A percentile compares a stretch with the other conserved stretches of the same genome.
Evolutionary conservation across 2,888 invertebrate species (phyloP).

Genomic region (Leucophenga maculata): DNA sequence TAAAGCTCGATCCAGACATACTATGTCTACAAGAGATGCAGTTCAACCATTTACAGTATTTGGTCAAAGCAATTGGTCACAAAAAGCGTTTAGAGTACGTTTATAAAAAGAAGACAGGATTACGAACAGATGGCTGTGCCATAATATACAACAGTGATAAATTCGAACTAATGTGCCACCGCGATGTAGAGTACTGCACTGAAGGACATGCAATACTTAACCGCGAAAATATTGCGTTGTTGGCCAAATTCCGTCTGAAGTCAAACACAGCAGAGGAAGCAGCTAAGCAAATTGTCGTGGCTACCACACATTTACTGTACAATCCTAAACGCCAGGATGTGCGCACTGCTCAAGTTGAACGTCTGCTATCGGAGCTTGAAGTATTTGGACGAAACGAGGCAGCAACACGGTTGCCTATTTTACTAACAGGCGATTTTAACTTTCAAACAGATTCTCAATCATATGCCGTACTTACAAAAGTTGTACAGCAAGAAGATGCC

Average conservation of each 20-base stretch:
- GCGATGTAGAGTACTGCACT: conserved; percentile 79
- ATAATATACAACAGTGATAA: conserved; percentile 82
- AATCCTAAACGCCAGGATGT: conserved; percentile 93
- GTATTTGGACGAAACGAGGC: conserved; percentile 77
- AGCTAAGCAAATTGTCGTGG: conserved; percentile 79
- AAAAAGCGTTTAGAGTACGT: conserved; percentile 80
- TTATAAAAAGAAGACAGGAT: conserved; percentile 88
- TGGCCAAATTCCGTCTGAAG: conserved; percentile 79
- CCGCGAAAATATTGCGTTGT: conserved; percentile 89
- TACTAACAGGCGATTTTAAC: conserved; percentile 96
- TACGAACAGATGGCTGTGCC: conserved; percentile 90
- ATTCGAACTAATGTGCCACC: conserved; percentile 79
- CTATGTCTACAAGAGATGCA: conserved; percentile 89
- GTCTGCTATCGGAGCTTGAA: conserved; percentile 89
- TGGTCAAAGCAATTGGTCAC: conserved; percentile 60
- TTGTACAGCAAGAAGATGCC: conserved; percentile 12
- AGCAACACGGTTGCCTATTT: conserved; percentile 77
- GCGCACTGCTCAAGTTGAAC: conserved; percentile 88
- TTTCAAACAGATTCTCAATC: conserved; percentile 80
- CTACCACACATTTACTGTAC: conserved; percentile 95
- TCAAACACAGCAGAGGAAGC: conserved; percentile 73
- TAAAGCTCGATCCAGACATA: conserved; percentile 73
- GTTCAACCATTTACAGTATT: conserved; percentile 77
- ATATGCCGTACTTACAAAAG: conserved; percentile 30
- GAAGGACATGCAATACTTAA: conserved; percentile 75